Evolutionary conservation across 2,113 vertebrate genomes (phyloP).

Genomic region (Pseudonaja textilis): DNA sequence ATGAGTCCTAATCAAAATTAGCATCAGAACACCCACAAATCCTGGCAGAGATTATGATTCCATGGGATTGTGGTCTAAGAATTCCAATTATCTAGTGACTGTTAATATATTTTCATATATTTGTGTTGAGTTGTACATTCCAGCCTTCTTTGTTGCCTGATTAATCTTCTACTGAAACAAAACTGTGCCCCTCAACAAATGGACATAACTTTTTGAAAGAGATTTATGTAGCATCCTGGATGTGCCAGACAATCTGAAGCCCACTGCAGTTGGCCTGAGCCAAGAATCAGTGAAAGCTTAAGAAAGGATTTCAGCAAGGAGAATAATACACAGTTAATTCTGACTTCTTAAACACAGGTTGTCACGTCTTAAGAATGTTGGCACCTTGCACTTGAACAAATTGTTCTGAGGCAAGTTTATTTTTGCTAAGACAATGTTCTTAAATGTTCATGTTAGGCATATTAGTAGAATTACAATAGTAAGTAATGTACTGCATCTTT

Average conservation of each 20-base stretch:
- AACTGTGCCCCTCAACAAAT: neutral
- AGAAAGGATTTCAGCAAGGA: neutral
- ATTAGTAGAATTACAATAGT: neutral
- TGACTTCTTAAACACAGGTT: neutral
- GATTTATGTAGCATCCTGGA: neutral
- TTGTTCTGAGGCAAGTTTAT: neutral
- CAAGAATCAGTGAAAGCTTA: neutral
- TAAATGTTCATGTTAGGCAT: neutral
- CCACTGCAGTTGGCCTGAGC: neutral
- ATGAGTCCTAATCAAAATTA: neutral
- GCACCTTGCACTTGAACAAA: neutral
- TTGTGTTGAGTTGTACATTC: neutral
- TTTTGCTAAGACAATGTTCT: neutral
- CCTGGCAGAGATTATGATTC: neutral
- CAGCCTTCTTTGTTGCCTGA: neutral
- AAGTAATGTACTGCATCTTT: neutral
- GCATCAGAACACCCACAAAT: neutral
- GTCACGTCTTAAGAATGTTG: neutral
- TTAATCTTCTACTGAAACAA: neutral
- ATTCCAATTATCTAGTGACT: neutral
- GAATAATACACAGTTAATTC: neutral
- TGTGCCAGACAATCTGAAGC: neutral
- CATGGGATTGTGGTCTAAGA: neutral
- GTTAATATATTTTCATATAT: neutral
- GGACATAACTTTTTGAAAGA: neutral